Evolutionary conservation across 2,113 vertebrate species (phyloP).

Genomic region (Galemys pyrenaicus): DNA sequence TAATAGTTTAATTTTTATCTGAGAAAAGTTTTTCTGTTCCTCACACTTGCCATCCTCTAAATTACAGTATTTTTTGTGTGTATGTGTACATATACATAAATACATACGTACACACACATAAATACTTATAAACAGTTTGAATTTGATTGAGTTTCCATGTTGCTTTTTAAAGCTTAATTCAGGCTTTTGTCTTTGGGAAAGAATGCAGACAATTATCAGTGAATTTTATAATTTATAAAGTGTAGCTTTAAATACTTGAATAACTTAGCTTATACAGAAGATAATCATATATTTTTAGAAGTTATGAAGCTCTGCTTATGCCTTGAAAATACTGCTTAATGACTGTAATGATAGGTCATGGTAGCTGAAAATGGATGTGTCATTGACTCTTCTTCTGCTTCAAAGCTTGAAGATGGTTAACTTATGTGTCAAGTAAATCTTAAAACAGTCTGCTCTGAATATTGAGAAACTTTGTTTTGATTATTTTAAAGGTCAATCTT

Average conservation of each 20-base stretch:
- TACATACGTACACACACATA: not conserved
- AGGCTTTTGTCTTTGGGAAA: conserved; percentile 14
- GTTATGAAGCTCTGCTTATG: conserved; percentile 68
- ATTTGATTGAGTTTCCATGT: conserved; percentile 33
- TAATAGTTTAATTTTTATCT: conserved; percentile 38
- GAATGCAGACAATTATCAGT: not conserved
- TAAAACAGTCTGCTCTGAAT: not conserved
- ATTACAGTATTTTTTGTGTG: not conserved
- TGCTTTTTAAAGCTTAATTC: conserved; percentile 47
- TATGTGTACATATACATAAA: not conserved
- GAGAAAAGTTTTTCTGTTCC: not conserved
- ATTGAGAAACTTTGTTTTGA: conserved; percentile 21
- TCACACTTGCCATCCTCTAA: not conserved
- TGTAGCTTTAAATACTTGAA: conserved; percentile 71
- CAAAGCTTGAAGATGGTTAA: conserved; percentile 81
- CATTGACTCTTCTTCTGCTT: conserved; percentile 75
- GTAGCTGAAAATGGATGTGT: conserved; percentile 78
- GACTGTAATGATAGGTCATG: conserved; percentile 79
- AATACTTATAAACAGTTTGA: not conserved
- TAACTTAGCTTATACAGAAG: conserved; percentile 51
- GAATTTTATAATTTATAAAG: conserved; percentile 66
- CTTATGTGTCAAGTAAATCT: conserved; percentile 25
- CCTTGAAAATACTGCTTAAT: conserved; percentile 78
- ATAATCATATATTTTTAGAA: conserved; percentile 74
- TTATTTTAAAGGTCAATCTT: conserved; percentile 36